Evolutionary conservation across 2,888 invertebrate species (phyloP).

Genomic region (Drosophila mulleri): DNA sequence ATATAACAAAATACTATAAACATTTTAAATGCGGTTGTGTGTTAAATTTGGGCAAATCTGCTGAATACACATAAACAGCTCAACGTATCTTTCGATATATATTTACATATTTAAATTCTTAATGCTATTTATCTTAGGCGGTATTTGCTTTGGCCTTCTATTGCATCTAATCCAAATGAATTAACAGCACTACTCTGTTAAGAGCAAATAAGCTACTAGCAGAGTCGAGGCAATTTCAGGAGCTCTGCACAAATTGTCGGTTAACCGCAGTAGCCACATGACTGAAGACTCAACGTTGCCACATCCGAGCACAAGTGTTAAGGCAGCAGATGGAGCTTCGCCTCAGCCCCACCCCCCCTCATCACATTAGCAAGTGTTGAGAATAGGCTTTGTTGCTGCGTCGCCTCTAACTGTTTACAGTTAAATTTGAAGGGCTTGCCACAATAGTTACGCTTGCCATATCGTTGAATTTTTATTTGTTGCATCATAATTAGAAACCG

Average conservation of each 20-base stretch:
- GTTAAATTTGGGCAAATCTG: constrained; percentile 9
- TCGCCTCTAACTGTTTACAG: constrained; percentile 16
- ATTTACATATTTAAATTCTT: background rate
- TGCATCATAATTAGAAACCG: constrained; percentile 75
- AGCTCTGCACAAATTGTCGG: constrained; percentile 79
- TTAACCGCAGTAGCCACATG: constrained; percentile 77
- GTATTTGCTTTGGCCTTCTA: constrained; percentile 20
- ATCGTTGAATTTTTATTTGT: constrained; percentile 16
- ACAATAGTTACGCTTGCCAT: constrained; percentile 3
- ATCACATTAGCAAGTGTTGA: constrained; percentile 23
- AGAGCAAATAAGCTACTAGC: constrained; percentile 51
- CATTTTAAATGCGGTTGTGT: constrained; percentile 63
- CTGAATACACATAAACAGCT: background rate
- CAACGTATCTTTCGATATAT: background rate
- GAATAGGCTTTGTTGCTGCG: constrained; percentile 15
- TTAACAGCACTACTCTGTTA: constrained; percentile 57
- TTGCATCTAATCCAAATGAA: constrained; percentile 58
- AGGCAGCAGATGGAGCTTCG: background rate
- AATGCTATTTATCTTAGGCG: background rate
- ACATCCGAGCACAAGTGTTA: constrained; percentile 18
- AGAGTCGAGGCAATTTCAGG: constrained; percentile 37
- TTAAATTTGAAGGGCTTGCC: constrained; percentile 45
- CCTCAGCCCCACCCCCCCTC: background rate
- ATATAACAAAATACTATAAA: constrained; percentile 67
- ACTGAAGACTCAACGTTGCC: constrained; percentile 65